Conservation (phyloP, 2,888 invertebrate species). For the Caenorhabditis becei region DNA sequence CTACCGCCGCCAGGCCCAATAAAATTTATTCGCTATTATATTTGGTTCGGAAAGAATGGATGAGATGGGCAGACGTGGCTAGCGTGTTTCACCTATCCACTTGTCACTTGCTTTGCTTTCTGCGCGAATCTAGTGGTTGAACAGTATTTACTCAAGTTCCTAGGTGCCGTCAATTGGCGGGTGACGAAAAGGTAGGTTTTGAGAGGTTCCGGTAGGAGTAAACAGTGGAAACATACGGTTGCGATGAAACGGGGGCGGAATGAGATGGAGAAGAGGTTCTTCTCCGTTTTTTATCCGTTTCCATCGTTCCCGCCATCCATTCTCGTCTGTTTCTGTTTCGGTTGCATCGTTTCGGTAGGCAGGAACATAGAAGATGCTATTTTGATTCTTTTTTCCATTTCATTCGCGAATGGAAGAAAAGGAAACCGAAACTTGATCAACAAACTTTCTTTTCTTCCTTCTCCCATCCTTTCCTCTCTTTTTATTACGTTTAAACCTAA, state of each 20-base stretch:
- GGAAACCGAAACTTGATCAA: conserved; percentile 43
- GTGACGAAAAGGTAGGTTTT: not conserved
- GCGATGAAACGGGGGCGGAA: not conserved
- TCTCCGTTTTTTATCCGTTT: not conserved
- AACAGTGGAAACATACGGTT: not conserved
- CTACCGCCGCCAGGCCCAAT: conserved; percentile 53
- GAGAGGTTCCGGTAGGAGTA: conserved; percentile 9
- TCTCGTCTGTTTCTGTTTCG: not conserved
- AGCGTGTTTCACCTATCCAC: conserved; percentile 49
- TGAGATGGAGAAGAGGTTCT: conserved; percentile 4
- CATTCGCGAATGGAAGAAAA: not conserved
- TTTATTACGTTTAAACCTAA: conserved; percentile 31
- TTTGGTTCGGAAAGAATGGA: conserved; percentile 50
- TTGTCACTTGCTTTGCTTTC: conserved; percentile 26
- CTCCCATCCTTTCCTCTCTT: conserved; percentile 13
- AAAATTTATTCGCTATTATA: conserved; percentile 60
- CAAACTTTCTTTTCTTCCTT: conserved; percentile 33
- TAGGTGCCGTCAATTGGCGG: not conserved
- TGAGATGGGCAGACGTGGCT: conserved; percentile 48
- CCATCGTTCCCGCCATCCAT: not conserved
- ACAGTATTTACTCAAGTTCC: conserved; percentile 18
- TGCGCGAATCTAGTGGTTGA: conserved; percentile 25
- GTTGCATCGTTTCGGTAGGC: conserved; percentile 2
- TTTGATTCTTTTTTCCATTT: conserved; percentile 14
- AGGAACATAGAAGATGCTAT: conserved; percentile 13